These are phyloP conservation scores for Mythimna pallens DNA, from an alignment of 2,888 invertebrate species.

Conservation along the genomic window DNA sequence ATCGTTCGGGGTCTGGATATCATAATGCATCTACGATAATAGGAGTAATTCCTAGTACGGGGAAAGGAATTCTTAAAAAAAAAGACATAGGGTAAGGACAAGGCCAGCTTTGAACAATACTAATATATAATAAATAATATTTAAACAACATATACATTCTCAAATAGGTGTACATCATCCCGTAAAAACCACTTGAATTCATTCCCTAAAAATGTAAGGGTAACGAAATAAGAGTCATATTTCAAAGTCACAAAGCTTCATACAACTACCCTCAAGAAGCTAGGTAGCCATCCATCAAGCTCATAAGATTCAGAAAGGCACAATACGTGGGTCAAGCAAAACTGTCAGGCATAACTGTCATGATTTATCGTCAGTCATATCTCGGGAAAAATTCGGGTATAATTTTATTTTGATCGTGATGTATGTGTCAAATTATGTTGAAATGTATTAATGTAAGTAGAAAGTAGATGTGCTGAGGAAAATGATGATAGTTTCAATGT, in stretches of 20 bases:
- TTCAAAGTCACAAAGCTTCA: conserved; percentile 47
- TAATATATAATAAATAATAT: too few species aligned
- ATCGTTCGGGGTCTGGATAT: too few species aligned
- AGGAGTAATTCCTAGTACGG: too few species aligned
- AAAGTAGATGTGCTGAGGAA: too few species aligned
- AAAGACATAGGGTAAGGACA: too few species aligned
- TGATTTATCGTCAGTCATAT: conserved; percentile 56
- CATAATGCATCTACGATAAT: too few species aligned
- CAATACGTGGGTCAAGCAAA: conserved; percentile 65
- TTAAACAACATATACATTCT: too few species aligned
- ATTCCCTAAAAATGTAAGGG: conserved; percentile 10
- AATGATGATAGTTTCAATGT: background rate
- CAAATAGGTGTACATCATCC: background rate
- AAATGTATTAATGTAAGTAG: background rate
- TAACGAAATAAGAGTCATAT: conserved; percentile 50
- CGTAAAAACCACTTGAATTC: background rate
- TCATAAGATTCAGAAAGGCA: conserved; percentile 58
- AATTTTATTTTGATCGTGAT: conserved; percentile 56
- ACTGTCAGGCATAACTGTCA: conserved; percentile 46
- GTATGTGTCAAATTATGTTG: conserved; percentile 16
- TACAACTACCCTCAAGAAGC: conserved; percentile 34
- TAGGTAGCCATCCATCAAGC: conserved; percentile 58
- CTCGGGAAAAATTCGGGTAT: conserved; percentile 33
- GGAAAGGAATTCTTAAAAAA: too few species aligned
- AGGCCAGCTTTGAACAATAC: too few species aligned